Conservation (phyloP, 2,797 vertebrate species). For the Notoglanidium macrostoma region DNA sequence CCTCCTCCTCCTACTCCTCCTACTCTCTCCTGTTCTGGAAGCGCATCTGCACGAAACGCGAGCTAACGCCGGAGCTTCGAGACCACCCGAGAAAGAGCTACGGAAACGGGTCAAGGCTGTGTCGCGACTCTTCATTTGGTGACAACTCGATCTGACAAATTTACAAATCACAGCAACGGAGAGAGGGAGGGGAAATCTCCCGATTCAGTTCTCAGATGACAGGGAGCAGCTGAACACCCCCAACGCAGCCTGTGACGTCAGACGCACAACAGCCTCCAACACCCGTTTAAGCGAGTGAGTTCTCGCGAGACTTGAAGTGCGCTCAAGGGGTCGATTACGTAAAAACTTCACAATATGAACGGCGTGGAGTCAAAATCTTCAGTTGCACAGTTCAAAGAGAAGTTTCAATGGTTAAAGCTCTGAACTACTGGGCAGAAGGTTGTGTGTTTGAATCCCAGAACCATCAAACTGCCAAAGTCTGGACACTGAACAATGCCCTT, state of each 20-base stretch:
- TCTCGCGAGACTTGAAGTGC: conserved; percentile 67
- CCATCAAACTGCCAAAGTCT: background rate
- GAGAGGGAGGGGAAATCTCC: background rate
- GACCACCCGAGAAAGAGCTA: background rate
- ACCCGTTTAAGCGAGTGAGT: conserved; percentile 51
- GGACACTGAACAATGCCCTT: background rate
- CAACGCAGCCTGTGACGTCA: conserved; percentile 49
- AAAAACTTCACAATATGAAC: background rate
- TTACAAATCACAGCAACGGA: background rate
- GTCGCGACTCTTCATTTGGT: conserved; percentile 17
- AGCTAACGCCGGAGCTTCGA: conserved; percentile 37
- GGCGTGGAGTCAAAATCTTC: too few species aligned
- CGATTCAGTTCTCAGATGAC: conserved; percentile 65
- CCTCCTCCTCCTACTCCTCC: conserved; percentile 54
- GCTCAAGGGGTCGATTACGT: background rate
- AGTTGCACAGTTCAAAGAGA: too few species aligned
- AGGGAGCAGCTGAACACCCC: conserved; percentile 58
- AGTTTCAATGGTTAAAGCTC: background rate
- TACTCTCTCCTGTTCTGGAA: conserved; percentile 66
- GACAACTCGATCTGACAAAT: background rate
- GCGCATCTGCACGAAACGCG: conserved; percentile 71
- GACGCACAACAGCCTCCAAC: conserved; percentile 54
- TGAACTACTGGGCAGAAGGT: background rate
- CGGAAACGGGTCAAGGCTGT: background rate
- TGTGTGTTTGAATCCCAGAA: background rate